A percentile compares a stretch with the other conserved stretches of the same genome.
Evolutionary conservation across 35 echinoderm and acorn worm species (phyloP).

Genomic region (Holothuria glaberrima): DNA sequence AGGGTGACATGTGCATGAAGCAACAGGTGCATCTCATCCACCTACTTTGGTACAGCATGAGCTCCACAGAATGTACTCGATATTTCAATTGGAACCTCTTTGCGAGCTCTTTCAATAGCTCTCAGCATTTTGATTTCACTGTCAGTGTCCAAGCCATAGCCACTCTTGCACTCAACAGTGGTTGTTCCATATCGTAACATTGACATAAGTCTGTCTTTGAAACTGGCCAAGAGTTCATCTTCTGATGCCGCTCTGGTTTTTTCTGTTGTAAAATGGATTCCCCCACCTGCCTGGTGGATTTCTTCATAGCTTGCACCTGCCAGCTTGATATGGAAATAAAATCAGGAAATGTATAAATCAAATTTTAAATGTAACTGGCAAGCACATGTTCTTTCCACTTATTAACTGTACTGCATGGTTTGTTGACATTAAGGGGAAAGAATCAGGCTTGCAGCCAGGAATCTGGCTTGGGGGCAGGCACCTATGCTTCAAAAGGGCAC

Average conservation of each 20-base stretch:
- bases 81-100: slow-evolving; percentile 94
- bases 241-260: slow-evolving; percentile 84
- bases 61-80: slow-evolving; percentile 96
- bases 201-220: slow-evolving; percentile 68
- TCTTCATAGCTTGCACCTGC: slow-evolving; percentile 97
- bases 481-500: too few species aligned
- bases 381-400: too few species aligned
- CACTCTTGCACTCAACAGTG: slow-evolving; percentile 96
- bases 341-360: too few species aligned
- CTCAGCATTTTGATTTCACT: slow-evolving; percentile 91
- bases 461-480: too few species aligned
- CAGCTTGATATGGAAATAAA: slow-evolving; percentile 50
- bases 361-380: too few species aligned
- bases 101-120: slow-evolving; percentile 74
- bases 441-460: too few species aligned
- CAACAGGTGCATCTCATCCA: background rate
- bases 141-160: slow-evolving; percentile 87
- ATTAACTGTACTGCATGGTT: too few species aligned
- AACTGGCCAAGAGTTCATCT: slow-evolving; percentile 70
- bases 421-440: too few species aligned
- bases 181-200: slow-evolving; percentile 93
- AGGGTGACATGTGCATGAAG: background rate
- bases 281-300: slow-evolving; percentile 93
- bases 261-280: slow-evolving; percentile 91
- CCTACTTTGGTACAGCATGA: slow-evolving; percentile 94